Evolutionary conservation across 2,113 vertebrate species (phyloP).

Genomic region (Ranitomeya variabilis): DNA sequence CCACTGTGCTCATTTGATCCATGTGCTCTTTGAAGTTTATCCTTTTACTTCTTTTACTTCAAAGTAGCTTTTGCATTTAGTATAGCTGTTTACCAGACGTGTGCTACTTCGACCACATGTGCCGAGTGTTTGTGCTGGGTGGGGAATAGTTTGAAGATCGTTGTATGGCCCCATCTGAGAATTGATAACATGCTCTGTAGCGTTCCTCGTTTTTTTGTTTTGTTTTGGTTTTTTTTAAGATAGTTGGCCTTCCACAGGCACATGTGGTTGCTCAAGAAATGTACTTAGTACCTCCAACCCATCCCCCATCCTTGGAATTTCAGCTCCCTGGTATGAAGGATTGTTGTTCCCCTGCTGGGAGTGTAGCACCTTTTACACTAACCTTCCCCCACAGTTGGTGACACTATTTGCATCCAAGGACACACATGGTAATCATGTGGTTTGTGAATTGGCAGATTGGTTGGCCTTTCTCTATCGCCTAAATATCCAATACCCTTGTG

Average conservation of each 20-base stretch:
- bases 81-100: background rate
- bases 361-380: background rate
- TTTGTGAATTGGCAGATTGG: background rate
- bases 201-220: background rate
- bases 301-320: conserved; percentile 12
- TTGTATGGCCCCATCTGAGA: background rate
- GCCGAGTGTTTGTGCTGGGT: background rate
- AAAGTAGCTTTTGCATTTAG: background rate
- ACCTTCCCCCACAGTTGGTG: background rate
- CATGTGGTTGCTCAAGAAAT: background rate
- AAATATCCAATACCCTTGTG: background rate
- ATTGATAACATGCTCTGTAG: conserved; percentile 12
- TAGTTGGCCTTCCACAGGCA: background rate
- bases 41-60: background rate
- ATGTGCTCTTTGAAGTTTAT: background rate
- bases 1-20: background rate
- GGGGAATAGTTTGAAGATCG: background rate
- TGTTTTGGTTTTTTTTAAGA: no score
- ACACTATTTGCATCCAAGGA: background rate
- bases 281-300: background rate
- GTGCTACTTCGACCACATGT: background rate
- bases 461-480: background rate
- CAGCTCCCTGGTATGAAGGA: background rate
- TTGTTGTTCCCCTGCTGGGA: background rate
- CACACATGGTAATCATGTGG: background rate